Percentiles rank a stretch among this genome's conserved stretches.
Conservation (phyloP, 2,113 vertebrate genomes). For the Picathartes gymnocephalus region DNA sequence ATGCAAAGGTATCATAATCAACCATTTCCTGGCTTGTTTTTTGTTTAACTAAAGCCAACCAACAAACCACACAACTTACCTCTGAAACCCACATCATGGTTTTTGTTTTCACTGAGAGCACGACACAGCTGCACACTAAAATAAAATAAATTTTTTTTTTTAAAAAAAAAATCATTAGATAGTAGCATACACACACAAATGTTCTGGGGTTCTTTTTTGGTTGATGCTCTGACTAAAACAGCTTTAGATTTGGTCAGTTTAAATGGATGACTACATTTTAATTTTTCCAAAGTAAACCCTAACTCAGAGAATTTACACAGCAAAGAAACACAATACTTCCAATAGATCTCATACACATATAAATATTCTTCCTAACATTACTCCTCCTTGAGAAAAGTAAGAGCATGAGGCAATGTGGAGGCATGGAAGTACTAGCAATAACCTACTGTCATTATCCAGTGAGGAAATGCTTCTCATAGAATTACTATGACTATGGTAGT, state of each 20-base stretch:
- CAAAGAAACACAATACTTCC: background rate
- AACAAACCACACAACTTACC: constrained; percentile 71
- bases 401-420: background rate
- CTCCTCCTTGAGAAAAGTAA: background rate
- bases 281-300: background rate
- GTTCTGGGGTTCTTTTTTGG: background rate
- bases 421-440: background rate
- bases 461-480: background rate
- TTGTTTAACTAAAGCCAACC: background rate
- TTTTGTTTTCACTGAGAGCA: constrained; percentile 84
- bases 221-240: background rate
- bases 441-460: background rate
- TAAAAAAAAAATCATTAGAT: background rate
- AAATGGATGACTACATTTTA: background rate
- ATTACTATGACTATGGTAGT: background rate
- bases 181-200: background rate
- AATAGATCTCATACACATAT: fast-evolving
- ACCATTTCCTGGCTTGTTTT: background rate
- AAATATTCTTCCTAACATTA: background rate
- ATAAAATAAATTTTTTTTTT: constrained; percentile 5
- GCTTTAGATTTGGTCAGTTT: background rate
- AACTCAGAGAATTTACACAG: background rate
- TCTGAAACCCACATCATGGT: constrained; percentile 81
- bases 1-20: background rate
- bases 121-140: constrained; percentile 91